Base-by-base conservation (phyloP, 2,797 vertebrate genomes). In the Poecilia picta region DNA sequence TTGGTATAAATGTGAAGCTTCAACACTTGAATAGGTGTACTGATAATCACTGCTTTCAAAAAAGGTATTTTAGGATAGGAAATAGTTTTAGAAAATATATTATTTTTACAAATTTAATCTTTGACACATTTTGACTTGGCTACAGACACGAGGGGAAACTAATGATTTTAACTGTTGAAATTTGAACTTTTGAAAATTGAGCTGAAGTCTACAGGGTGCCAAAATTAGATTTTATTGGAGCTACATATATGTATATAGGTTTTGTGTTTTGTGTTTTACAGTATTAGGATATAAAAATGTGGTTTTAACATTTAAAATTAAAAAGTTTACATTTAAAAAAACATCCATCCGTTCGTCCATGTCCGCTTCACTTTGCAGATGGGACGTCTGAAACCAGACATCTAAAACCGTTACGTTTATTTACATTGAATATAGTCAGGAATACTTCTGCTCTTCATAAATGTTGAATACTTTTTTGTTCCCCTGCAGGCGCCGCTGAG, bases 401-500 rank as follows among this genome's bases (percentile, higher is more conserved):
- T 57, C 25, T n/a, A 57, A 28, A 39, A 68, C 47, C 31, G 11
- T 36, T 5, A 59, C 31, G 23, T 10, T 55, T 25, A 8, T 70
- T 59, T 33, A 23, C 46, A 31, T 36, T 71, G 49, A 45, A 25
- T 4, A 23, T 53, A 28, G 80, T 13, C 20, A 10, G 23, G 75
- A 28, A 73, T 3, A 49, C 23, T 16, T 62, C 72, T 72, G 31
- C 15, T 2, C 4, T 75, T 12, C n/a, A 12, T n/a, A 73, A 13
- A 88, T 77, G 13, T 78, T 64, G 10, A 28, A 28, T 25, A 20
- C 3, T 46, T 79, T 80, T 59, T 77, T 71, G 0, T 78, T 31
- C 51, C 62, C 4, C 78, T 84, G 89, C 95, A 99, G 98, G 98
- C 96, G 97, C 97, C 75, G 95, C 97, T 85, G 98, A 99, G 88